These are phyloP conservation scores for Heliconius melpomene DNA, from an alignment of 1,140 invertebrate genomes.

Conservation along the genomic window DNA sequence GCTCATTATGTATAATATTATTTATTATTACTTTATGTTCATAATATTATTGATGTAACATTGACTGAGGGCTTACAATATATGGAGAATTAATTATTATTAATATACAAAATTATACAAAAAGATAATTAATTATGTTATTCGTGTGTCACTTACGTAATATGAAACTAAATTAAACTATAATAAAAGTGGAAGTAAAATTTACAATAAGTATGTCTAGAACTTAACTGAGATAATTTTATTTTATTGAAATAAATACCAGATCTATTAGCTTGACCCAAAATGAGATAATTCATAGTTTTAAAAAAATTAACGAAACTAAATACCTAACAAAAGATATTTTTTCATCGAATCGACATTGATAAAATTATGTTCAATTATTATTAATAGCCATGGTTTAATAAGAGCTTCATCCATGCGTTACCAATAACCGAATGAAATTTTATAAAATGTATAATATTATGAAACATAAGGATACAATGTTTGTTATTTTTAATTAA, in stretches of 20 bases:
- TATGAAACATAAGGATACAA: background rate
- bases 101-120: too few relatives aligned
- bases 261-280: background rate
- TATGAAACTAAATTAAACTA: too few relatives aligned
- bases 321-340: too few relatives aligned
- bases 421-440: background rate
- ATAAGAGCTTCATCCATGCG: background rate
- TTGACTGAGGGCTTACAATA: too few relatives aligned
- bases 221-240: background rate
- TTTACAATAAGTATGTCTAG: background rate
- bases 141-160: too few relatives aligned
- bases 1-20: slow-evolving; percentile 11
- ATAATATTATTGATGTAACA: slow-evolving; percentile 1
- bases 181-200: background rate
- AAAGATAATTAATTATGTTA: too few relatives aligned
- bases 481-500: background rate
- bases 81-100: too few relatives aligned
- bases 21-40: background rate
- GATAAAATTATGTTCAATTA: background rate
- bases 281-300: background rate
- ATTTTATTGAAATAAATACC: background rate
- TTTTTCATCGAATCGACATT: background rate
- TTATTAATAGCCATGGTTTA: background rate
- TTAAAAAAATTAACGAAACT: background rate
- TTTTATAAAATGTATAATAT: background rate